Percentiles rank a stretch among this genome's conserved stretches.
Conservation (phyloP, 2,888 invertebrate genomes). For the Diloba caeruleocephala region DNA sequence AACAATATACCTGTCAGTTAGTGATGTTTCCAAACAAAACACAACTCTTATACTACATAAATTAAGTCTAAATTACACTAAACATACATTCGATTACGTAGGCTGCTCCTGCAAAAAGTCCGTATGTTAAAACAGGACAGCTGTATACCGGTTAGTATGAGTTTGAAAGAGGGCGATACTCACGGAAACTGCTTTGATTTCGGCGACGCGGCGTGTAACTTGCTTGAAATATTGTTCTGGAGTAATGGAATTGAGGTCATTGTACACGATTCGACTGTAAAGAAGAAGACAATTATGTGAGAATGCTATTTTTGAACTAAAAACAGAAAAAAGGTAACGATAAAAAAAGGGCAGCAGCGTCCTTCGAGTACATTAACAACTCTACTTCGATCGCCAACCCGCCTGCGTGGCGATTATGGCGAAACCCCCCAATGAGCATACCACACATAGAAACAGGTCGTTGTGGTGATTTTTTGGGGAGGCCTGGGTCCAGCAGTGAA, state of each 20-base stretch:
- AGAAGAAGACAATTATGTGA: conserved; percentile 8
- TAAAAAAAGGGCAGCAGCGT: too few relatives aligned
- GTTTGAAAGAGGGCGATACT: conserved; percentile 75
- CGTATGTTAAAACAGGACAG: conserved; percentile 60
- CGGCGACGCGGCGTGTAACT: conserved; percentile 95
- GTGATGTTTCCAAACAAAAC: conserved; percentile 78
- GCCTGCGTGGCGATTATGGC: too few relatives aligned
- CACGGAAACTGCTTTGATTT: conserved; percentile 97
- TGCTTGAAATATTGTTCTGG: conserved; percentile 98
- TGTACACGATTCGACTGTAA: conserved; percentile 95
- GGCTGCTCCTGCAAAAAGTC: conserved; percentile 70
- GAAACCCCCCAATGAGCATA: too few relatives aligned
- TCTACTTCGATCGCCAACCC: too few relatives aligned
- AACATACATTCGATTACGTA: conserved; percentile 69
- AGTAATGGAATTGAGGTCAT: conserved; percentile 96
- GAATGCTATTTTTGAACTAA: background rate
- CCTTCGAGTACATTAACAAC: too few relatives aligned
- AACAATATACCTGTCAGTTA: conserved; percentile 85
- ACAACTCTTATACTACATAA: conserved; percentile 39
- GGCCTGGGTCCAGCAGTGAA: too few relatives aligned
- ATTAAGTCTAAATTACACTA: conserved; percentile 39
- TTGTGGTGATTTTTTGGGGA: too few relatives aligned
- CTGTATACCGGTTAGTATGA: conserved; percentile 34
- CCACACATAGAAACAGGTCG: too few relatives aligned
- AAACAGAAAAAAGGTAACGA: too few relatives aligned